Evolutionary conservation across 2,888 invertebrate genomes (phyloP), one percentile per base, ranked within the genome.

Genomic region (Hoplodrina ambigua): DNA sequence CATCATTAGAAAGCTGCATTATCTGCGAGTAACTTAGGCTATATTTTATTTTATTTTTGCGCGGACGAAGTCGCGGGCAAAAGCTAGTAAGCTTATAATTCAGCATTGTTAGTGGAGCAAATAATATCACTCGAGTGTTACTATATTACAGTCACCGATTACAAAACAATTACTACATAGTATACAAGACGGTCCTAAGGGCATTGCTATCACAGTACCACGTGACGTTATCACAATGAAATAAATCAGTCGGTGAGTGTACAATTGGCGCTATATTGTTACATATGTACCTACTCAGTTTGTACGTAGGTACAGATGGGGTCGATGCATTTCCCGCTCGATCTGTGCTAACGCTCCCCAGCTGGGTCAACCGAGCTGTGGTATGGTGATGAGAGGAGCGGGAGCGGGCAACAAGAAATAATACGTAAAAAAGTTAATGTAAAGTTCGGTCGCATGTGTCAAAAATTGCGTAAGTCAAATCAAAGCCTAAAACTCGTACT

Each of bases 281-380:
- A 49, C 63, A 74, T 62, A 44, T 44, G 10, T 44, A 44, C 44
- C 5, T 46, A 46, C 17, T 58, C 62, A 67, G 64, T 72, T 62
- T 4, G 56, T 70, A 46, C 55, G 49, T 72, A 64, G 77, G 78
- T 60, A 62, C 58, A 76, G 80, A 79, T 81, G 86, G 81, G 89
- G 88, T 90, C 90, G 87, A 88, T 90, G 89, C 88, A 88, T 88
- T 86, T 76, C 78, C 80, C 82, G 78, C 72, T 63, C 85, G 83
- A 87, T 86, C 87, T 88, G 87, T 89, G 90, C 85, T 87, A 88
- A 89, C 86, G 88, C 75, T 87, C 89, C 72, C 86, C 19, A 87
- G 87, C 78, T 86, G 63, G 90, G 90, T 91, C 90, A 90, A 55
- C 44, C 37, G 63, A 70, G 80, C 57, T 44, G 68, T 19, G 30